phyloP scores from a whole-genome alignment of 2,113 vertebrate species.

The Promerops cafer region DNA sequence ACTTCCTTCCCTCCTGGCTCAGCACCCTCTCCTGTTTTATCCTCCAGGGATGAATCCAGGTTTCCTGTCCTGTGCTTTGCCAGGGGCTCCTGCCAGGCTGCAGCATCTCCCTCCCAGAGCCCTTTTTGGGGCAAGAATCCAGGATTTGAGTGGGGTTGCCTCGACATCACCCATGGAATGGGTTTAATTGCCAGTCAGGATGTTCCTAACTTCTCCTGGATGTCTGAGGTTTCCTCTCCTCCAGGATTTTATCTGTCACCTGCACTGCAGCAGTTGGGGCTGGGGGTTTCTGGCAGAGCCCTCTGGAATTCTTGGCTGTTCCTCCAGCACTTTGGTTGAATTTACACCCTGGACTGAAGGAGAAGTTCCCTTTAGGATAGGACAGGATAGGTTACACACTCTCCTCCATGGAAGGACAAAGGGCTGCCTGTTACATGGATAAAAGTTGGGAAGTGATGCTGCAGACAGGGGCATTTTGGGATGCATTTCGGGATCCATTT shows the following conservation, averaged over 20 bases:
- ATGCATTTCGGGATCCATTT: background rate
- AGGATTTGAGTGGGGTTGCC: background rate
- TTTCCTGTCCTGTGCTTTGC: background rate
- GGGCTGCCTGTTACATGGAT: background rate
- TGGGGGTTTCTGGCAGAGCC: background rate
- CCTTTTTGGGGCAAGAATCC: background rate
- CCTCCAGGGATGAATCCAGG: background rate
- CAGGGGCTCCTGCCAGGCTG: background rate
- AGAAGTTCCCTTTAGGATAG: background rate
- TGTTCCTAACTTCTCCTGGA: background rate
- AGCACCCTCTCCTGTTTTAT: background rate
- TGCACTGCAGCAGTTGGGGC: background rate
- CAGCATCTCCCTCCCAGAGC: background rate
- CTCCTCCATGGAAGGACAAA: background rate
- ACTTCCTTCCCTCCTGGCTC: background rate
- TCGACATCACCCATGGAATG: background rate
- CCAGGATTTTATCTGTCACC: background rate
- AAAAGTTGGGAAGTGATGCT: background rate
- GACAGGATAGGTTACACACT: background rate
- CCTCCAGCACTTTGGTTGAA: background rate
- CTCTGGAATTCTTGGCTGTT: conserved; percentile 3
- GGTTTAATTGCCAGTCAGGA: conserved; percentile 15
- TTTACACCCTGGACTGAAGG: background rate
- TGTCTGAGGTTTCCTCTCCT: background rate
- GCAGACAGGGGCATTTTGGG: background rate